Evolutionary conservation across 2,888 invertebrate species (phyloP).

Genomic region (Dinocampus coccinellae): DNA sequence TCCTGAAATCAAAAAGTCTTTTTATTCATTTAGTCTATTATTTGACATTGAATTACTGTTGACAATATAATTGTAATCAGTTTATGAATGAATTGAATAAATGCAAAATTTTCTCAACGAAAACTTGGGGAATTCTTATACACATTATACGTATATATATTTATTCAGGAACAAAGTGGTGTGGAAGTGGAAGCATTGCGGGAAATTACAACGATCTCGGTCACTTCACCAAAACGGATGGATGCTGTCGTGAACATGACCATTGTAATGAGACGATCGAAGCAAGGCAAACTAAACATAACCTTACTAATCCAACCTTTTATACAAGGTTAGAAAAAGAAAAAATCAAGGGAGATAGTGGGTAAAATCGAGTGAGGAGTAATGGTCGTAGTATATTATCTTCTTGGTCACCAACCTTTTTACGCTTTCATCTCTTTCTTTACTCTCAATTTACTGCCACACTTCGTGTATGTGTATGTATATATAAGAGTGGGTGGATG

Average conservation of each 20-base stretch:
- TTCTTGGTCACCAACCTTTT: neutral
- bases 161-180: constrained; percentile 62
- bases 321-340: constrained; percentile 55
- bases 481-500: too few relatives aligned
- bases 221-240: constrained; percentile 55
- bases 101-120: too few relatives aligned
- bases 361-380: neutral
- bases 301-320: constrained; percentile 56
- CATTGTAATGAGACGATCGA: constrained; percentile 59
- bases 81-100: too few relatives aligned
- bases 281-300: constrained; percentile 53
- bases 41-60: too few relatives aligned
- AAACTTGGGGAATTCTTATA: too few relatives aligned
- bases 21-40: too few relatives aligned
- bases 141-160: neutral
- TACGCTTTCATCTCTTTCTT: neutral
- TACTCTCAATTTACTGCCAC: neutral
- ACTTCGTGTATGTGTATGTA: neutral
- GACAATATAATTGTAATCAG: too few relatives aligned
- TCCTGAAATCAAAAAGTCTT: too few relatives aligned
- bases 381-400: neutral
- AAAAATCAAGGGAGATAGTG: neutral
- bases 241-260: constrained; percentile 63
- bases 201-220: constrained; percentile 57
- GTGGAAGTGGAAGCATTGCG: constrained; percentile 60